Percentiles rank a stretch among this genome's conserved stretches.
phyloP scores from a whole-genome alignment of 2,113 vertebrate species.

The Micronisus gabar region DNA sequence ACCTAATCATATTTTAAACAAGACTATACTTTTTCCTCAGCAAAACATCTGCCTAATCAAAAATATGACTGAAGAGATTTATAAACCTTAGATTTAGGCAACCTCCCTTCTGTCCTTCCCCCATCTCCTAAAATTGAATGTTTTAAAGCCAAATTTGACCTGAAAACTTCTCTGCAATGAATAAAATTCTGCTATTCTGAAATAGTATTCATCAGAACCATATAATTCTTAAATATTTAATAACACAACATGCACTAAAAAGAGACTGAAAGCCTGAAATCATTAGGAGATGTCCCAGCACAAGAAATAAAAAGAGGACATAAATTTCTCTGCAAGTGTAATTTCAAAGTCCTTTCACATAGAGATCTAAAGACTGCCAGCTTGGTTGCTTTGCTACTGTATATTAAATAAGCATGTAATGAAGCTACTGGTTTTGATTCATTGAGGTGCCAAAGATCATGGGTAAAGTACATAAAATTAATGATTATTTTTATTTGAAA shows the following conservation, averaged over 20 bases:
- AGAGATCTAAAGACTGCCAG: slow-evolving; percentile 15
- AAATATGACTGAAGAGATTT: background rate
- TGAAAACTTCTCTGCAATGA: background rate
- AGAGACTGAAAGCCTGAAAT: background rate
- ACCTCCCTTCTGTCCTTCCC: background rate
- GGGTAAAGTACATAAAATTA: background rate
- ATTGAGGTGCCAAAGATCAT: background rate
- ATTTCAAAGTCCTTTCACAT: slow-evolving; percentile 30
- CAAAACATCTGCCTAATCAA: background rate
- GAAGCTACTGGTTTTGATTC: background rate
- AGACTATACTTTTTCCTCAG: background rate
- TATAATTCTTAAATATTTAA: slow-evolving; percentile 44
- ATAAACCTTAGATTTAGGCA: background rate
- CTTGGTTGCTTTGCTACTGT: background rate
- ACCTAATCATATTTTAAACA: background rate
- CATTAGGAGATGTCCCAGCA: slow-evolving; percentile 3
- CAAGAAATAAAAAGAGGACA: background rate
- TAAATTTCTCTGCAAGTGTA: background rate
- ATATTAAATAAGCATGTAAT: slow-evolving; percentile 13
- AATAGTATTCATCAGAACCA: background rate
- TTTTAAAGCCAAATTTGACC: background rate
- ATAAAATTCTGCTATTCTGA: background rate
- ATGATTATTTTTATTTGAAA: background rate
- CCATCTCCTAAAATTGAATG: background rate
- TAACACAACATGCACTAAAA: slow-evolving; percentile 1